These are phyloP conservation scores for Macrotis lagotis DNA, from an alignment of 2,113 vertebrate species.

Conservation along the genomic window DNA sequence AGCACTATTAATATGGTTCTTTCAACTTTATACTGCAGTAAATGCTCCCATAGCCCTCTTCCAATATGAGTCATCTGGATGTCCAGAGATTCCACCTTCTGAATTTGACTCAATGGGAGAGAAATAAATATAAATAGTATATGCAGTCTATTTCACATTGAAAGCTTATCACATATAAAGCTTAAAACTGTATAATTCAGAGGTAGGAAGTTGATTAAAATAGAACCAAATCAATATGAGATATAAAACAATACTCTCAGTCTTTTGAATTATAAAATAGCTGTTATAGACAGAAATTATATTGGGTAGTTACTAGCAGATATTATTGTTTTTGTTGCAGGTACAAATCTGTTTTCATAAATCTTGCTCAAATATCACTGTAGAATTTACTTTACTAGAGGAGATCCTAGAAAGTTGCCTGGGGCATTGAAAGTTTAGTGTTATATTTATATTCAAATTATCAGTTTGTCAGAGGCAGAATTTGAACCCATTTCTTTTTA, in stretches of 20 bases:
- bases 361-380: background rate
- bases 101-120: constrained; percentile 24
- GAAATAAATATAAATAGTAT: constrained; percentile 10
- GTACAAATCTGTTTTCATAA: background rate
- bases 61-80: constrained; percentile 1
- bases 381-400: background rate
- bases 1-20: background rate
- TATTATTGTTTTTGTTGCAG: background rate
- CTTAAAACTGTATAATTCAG: constrained; percentile 22
- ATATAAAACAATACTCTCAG: background rate
- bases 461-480: background rate
- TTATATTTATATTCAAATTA: background rate
- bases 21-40: constrained; percentile 8
- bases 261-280: background rate
- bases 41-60: constrained; percentile 12
- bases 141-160: background rate
- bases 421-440: background rate
- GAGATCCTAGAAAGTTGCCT: background rate
- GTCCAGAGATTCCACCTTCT: background rate
- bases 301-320: constrained; percentile 4
- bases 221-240: background rate
- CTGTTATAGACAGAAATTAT: constrained; percentile 16
- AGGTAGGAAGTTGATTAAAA: background rate
- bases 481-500: background rate
- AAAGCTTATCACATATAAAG: constrained; percentile 8